These are phyloP conservation scores for Melanotaenia parkinsoni DNA, from an alignment of 2,797 vertebrate genomes.

Conservation along the genomic window DNA sequence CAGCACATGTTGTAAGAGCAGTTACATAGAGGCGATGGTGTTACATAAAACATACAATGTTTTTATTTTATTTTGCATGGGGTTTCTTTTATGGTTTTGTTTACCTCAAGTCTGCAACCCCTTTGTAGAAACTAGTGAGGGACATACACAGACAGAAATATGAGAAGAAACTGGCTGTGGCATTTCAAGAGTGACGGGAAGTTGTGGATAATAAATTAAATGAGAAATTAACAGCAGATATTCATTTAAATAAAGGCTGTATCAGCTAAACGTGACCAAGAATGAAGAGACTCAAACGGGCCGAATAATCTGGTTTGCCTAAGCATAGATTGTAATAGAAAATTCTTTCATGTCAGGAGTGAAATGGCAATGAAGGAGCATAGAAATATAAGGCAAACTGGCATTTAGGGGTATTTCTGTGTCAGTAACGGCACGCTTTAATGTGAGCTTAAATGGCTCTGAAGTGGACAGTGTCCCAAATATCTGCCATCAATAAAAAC, in stretches of 20 bases:
- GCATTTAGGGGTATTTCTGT: neutral
- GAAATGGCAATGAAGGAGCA: neutral
- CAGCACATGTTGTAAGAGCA: too few relatives aligned
- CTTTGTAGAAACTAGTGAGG: neutral
- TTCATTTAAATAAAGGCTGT: conserved; percentile 39
- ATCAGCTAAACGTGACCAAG: conserved; percentile 38
- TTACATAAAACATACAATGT: too few relatives aligned
- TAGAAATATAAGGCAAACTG: neutral
- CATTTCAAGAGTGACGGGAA: conserved; percentile 35
- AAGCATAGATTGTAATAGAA: conserved; percentile 17
- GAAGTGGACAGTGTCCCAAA: too few relatives aligned
- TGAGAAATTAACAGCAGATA: conserved; percentile 16
- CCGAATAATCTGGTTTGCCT: neutral
- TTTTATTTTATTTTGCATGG: neutral
- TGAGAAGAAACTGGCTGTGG: neutral
- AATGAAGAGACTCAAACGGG: conserved; percentile 15
- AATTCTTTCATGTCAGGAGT: neutral
- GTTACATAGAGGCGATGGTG: too few relatives aligned
- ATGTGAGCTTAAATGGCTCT: neutral
- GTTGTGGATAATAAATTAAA: conserved; percentile 14
- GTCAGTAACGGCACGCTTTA: too few relatives aligned
- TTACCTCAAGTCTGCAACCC: neutral
- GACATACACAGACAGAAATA: neutral
- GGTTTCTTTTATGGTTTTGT: neutral
- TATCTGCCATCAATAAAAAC: too few relatives aligned